A percentile compares a stretch with the other conserved stretches of the same genome.
Conservation (phyloP, 2,888 invertebrate genomes). For the Brachyptera risi region DNA sequence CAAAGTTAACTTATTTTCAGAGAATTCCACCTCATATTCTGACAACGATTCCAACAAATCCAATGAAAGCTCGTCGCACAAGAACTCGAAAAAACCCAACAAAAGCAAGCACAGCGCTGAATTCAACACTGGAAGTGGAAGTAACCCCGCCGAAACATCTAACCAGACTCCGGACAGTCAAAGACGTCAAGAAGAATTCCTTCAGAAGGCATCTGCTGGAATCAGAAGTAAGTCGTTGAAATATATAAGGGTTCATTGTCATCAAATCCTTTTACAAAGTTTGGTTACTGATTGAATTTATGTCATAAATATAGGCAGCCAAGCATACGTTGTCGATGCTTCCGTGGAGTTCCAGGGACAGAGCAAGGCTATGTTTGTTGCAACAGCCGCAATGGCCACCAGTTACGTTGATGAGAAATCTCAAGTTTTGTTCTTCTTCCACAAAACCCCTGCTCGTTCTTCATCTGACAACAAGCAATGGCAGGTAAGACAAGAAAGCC, state of each 20-base stretch:
- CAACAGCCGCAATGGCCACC: constrained; percentile 53
- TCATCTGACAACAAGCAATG: not conserved
- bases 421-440: constrained; percentile 45
- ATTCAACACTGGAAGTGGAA: not conserved
- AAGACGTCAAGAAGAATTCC: constrained; percentile 51
- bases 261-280: too few species aligned
- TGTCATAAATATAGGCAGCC: too few species aligned
- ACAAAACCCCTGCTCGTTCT: constrained; percentile 9
- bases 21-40: not conserved
- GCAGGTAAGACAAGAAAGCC: too few species aligned
- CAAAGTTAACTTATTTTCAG: too few species aligned
- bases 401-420: constrained; percentile 56
- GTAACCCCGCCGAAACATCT: constrained; percentile 22
- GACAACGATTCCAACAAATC: constrained; percentile 5
- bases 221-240: constrained; percentile 45
- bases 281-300: too few species aligned
- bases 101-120: not conserved
- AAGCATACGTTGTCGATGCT: constrained; percentile 51
- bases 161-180: constrained; percentile 45
- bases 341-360: constrained; percentile 53
- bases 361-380: constrained; percentile 49
- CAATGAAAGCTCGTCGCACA: constrained; percentile 12
- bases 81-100: not conserved
- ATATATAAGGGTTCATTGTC: not conserved
- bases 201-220: constrained; percentile 52